Percentiles rank a stretch among this genome's conserved stretches.
Conservation (phyloP, 2,888 invertebrate genomes). For the Macrosoma leucophasiata region DNA sequence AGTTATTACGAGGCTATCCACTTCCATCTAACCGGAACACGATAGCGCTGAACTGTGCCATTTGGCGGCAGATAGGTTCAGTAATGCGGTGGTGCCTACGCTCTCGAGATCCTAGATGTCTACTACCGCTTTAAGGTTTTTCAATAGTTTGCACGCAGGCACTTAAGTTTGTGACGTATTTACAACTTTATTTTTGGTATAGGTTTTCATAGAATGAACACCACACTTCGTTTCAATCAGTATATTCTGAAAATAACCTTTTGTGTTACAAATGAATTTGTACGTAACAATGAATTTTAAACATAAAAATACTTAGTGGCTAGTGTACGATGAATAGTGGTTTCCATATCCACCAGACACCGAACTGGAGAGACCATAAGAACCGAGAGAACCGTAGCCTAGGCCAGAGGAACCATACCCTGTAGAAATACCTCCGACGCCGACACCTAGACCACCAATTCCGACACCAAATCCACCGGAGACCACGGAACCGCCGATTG, state of each 20-base stretch:
- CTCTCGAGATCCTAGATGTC: too few species aligned
- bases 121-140: too few species aligned
- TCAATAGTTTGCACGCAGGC: too few species aligned
- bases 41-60: too few species aligned
- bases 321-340: constrained; percentile 20
- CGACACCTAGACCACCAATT: constrained; percentile 11
- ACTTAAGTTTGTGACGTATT: too few species aligned
- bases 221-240: constrained; percentile 15
- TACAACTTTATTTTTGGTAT: too few species aligned
- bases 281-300: constrained; percentile 15
- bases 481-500: constrained; percentile 8
- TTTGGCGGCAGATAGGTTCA: too few species aligned
- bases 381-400: constrained; percentile 9
- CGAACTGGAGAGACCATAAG: constrained; percentile 16
- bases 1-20: too few species aligned
- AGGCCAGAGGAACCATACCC: constrained; percentile 7
- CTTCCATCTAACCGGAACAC: too few species aligned
- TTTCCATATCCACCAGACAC: constrained; percentile 16
- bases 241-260: constrained; percentile 15
- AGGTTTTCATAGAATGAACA: too few species aligned
- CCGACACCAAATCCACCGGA: constrained; percentile 11
- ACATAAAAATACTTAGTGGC: constrained; percentile 24
- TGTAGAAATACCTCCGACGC: too few species aligned
- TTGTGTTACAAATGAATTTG: constrained; percentile 27
- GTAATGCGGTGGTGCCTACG: too few species aligned